Evolutionary conservation across 2,113 vertebrate genomes (phyloP).

Genomic region (Petromus typicus): DNA sequence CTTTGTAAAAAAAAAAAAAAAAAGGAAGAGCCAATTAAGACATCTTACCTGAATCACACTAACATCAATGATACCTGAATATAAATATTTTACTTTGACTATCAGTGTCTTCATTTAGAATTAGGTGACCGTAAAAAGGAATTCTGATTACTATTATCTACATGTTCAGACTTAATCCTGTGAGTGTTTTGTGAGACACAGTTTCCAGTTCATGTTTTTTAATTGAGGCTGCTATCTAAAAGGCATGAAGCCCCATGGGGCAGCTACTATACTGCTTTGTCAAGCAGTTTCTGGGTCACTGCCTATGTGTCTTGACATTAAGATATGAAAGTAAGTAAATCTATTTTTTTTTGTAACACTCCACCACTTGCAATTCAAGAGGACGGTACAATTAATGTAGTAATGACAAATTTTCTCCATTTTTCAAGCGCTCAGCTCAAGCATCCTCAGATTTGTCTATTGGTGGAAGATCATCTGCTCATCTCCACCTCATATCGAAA

Average conservation of each 20-base stretch:
- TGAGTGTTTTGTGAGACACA: not conserved
- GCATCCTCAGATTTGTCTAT: not conserved
- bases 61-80: not conserved
- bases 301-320: not conserved
- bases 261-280: not conserved
- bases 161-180: not conserved
- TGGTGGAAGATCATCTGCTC: not conserved
- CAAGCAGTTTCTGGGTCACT: not conserved
- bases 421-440: not conserved
- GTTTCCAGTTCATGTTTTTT: not conserved
- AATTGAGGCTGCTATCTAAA: not conserved
- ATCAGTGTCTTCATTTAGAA: not conserved
- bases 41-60: not conserved
- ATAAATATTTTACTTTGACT: not conserved
- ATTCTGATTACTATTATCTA: not conserved
- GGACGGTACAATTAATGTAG: not conserved
- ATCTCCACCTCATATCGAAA: conserved; percentile 4
- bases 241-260: not conserved
- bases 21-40: not conserved
- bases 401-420: not conserved
- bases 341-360: not conserved
- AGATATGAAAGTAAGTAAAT: not conserved
- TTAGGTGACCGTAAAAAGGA: not conserved
- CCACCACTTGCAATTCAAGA: not conserved
- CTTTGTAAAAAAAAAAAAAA: not conserved